Percentiles rank a stretch among this genome's conserved stretches.
Evolutionary conservation across 1,140 invertebrate species (phyloP).

Genomic region (Drosophila oshimai): DNA sequence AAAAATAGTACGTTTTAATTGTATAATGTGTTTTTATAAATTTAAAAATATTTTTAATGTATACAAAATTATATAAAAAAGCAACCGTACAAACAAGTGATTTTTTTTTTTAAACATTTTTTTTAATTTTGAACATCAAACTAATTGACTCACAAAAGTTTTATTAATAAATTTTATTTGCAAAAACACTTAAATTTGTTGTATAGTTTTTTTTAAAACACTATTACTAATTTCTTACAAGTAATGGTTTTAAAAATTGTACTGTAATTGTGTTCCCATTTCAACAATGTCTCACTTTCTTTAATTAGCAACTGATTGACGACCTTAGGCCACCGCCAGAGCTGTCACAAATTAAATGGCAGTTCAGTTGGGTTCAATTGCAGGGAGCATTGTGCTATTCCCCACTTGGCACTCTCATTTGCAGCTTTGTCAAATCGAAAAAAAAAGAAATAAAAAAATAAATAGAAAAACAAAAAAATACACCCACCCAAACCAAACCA

Average conservation of each 20-base stretch:
- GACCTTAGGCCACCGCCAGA: not conserved
- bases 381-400: not conserved
- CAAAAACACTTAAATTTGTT: no score
- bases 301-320: constrained; percentile 14
- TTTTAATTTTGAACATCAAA: no score
- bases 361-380: constrained; percentile 13
- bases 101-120: no score
- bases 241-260: no score
- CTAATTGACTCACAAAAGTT: no score
- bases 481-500: constrained; percentile 14
- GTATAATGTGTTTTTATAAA: no score
- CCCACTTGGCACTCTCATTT: constrained; percentile 12
- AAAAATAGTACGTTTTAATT: no score
- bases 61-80: no score
- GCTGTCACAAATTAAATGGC: not conserved
- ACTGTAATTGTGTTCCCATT: no score
- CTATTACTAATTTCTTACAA: not conserved
- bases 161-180: no score
- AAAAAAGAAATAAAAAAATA: not conserved
- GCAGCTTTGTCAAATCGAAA: constrained; percentile 14
- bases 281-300: not conserved
- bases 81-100: no score
- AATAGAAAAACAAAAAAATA: not conserved
- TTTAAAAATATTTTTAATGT: no score
- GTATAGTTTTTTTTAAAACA: not conserved